Evolutionary conservation across 2,797 vertebrate species (phyloP).

Genomic region (Taenioides sp.): DNA sequence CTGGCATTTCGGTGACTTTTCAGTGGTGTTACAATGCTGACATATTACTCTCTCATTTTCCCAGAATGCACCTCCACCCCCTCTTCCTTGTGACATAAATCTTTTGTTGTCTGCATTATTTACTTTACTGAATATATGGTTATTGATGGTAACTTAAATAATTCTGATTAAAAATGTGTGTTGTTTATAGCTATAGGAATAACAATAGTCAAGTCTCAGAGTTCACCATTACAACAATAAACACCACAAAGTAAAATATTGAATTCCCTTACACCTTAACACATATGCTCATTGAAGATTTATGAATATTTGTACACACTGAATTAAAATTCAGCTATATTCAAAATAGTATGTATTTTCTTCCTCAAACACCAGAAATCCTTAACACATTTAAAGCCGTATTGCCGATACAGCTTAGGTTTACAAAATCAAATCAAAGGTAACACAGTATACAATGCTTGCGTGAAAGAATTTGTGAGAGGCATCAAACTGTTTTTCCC

Average conservation of each 20-base stretch:
- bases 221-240: not conserved
- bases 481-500: slow-evolving; percentile 53
- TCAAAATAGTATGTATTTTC: too few relatives aligned
- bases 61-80: slow-evolving; percentile 23
- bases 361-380: too few relatives aligned
- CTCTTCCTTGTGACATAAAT: slow-evolving; percentile 14
- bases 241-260: not conserved
- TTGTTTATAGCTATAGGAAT: not conserved
- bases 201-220: not conserved
- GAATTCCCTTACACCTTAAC: not conserved
- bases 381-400: too few relatives aligned
- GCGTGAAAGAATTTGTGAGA: slow-evolving; percentile 38
- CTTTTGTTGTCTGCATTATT: slow-evolving; percentile 6
- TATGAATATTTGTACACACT: too few relatives aligned
- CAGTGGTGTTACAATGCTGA: slow-evolving; percentile 73
- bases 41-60: slow-evolving; percentile 70
- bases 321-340: too few relatives aligned
- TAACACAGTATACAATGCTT: slow-evolving; percentile 1
- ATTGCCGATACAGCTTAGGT: too few relatives aligned
- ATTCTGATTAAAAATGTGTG: too few relatives aligned
- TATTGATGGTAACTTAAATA: not conserved
- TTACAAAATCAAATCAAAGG: not conserved
- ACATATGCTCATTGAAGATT: not conserved
- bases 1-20: slow-evolving; percentile 86
- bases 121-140: not conserved